Conservation (phyloP, 2,113 vertebrate genomes). For the Dendrocopos noguchii region DNA sequence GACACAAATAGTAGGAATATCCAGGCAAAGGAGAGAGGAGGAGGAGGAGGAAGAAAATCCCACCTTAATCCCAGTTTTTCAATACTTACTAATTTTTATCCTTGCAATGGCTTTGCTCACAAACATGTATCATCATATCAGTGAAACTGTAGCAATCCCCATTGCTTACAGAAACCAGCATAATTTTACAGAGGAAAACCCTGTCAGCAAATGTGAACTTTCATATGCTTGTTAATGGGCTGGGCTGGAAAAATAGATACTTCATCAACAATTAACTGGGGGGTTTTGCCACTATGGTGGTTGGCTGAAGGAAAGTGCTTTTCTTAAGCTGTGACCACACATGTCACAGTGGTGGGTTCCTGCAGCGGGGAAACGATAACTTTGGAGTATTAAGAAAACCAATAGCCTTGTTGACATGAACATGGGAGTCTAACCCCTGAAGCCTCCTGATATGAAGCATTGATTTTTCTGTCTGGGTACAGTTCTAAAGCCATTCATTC, state of each 20-base stretch:
- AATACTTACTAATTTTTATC: constrained; percentile 5
- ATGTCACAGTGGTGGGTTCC: constrained; percentile 86
- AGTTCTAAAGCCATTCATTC: constrained; percentile 97
- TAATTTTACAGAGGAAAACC: background rate
- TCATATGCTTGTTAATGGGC: background rate
- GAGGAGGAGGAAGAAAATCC: background rate
- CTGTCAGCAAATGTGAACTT: constrained; percentile 9
- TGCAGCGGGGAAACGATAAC: constrained; percentile 93
- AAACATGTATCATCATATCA: background rate
- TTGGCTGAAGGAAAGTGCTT: constrained; percentile 86
- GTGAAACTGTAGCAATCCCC: background rate
- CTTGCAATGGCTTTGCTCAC: background rate
- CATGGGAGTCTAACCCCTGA: constrained; percentile 98
- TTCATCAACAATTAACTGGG: constrained; percentile 80
- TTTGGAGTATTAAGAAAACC: constrained; percentile 99
- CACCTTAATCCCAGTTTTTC: background rate
- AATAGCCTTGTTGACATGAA: constrained; percentile 99
- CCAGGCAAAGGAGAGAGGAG: background rate
- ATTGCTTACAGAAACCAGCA: background rate
- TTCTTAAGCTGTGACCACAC: constrained; percentile 94
- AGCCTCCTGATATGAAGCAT: constrained; percentile 99
- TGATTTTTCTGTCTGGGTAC: constrained; percentile 98
- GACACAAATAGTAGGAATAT: background rate
- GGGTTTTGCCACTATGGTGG: constrained; percentile 57
- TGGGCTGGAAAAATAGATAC: constrained; percentile 69